Evolutionary conservation across 1,140 invertebrate species (phyloP).

Genomic region (Drosophila ercepeae): DNA sequence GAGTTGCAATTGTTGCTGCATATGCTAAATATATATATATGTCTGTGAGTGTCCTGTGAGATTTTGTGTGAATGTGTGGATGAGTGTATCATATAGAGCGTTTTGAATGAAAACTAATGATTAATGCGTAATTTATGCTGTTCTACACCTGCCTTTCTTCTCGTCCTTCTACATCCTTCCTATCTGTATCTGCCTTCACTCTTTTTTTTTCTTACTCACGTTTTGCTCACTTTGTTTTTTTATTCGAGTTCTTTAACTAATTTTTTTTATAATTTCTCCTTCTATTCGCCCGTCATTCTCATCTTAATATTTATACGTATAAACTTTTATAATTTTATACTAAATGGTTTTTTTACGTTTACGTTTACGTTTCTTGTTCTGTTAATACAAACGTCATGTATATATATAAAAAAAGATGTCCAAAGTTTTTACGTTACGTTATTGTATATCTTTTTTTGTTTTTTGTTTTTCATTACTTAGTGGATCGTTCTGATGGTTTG

Average conservation of each 20-base stretch:
- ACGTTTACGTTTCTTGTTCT: constrained; percentile 57
- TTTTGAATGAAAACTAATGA: constrained; percentile 76
- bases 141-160: constrained; percentile 57
- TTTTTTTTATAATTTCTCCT: constrained; percentile 70
- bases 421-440: constrained; percentile 81
- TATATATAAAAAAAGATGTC: constrained; percentile 83
- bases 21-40: constrained; percentile 53
- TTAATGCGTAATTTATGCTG: constrained; percentile 72
- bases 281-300: constrained; percentile 42
- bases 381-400: constrained; percentile 65
- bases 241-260: constrained; percentile 80
- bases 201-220: constrained; percentile 38
- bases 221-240: constrained; percentile 57
- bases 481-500: constrained; percentile 67
- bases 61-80: constrained; percentile 22
- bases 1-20: constrained; percentile 79
- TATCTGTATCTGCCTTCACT: constrained; percentile 46
- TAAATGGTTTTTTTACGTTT: constrained; percentile 79
- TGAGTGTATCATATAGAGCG: constrained; percentile 68
- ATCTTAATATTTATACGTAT: constrained; percentile 75
- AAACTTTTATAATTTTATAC: constrained; percentile 83
- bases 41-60: constrained; percentile 35
- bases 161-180: constrained; percentile 20
- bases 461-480: constrained; percentile 56
- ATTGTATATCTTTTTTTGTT: constrained; percentile 75